These are phyloP conservation scores for Azorinus chamasolen DNA, from an alignment of 2,888 invertebrate genomes.

Conservation along the genomic window DNA sequence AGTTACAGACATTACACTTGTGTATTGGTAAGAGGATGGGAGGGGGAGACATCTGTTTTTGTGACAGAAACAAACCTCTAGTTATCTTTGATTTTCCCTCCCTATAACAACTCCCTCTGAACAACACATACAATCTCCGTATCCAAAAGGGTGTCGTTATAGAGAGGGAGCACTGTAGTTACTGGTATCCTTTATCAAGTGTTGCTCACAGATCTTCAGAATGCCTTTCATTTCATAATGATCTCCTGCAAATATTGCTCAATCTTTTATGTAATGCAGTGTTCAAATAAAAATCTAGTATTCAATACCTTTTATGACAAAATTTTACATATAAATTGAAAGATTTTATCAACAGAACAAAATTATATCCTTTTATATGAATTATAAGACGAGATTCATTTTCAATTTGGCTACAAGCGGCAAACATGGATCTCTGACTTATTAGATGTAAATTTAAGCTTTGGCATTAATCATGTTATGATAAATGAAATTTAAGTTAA, in stretches of 20 bases:
- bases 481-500: slow-evolving; percentile 62
- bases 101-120: too few relatives aligned
- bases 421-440: slow-evolving; percentile 10
- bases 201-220: too few relatives aligned
- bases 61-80: too few relatives aligned
- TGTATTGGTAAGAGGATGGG: too few relatives aligned
- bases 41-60: too few relatives aligned
- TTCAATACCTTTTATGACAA: not conserved
- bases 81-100: too few relatives aligned
- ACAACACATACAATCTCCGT: too few relatives aligned
- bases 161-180: too few relatives aligned
- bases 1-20: too few relatives aligned
- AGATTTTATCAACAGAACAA: slow-evolving; percentile 58
- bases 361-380: slow-evolving; percentile 53
- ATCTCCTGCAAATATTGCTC: slow-evolving; percentile 10
- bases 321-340: slow-evolving; percentile 71
- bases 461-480: slow-evolving; percentile 38
- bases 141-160: too few relatives aligned
- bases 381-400: not conserved
- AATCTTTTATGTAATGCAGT: not conserved
- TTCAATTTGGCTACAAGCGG: too few relatives aligned
- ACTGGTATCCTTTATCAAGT: too few relatives aligned
- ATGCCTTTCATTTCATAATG: not conserved
- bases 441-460: slow-evolving; percentile 59
- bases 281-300: not conserved